These are phyloP conservation scores for Nycticryphes semicollaris DNA, from an alignment of 2,113 vertebrate species.

Conservation along the genomic window DNA sequence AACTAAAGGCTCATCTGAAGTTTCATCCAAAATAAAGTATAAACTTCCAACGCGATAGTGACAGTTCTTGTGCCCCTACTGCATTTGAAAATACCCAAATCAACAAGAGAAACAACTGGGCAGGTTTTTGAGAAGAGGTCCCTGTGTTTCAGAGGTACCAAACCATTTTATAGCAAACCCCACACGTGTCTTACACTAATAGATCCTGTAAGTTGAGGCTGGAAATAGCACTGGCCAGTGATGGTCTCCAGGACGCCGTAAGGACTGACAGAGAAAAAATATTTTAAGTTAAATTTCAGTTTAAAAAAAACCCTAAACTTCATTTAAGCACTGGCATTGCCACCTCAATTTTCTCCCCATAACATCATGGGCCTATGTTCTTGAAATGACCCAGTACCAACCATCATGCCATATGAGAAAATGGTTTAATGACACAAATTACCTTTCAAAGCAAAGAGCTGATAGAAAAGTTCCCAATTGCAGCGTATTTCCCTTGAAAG, in stretches of 20 bases:
- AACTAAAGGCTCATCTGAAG: neutral
- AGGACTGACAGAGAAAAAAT: neutral
- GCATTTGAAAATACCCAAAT: neutral
- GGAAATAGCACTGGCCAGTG: neutral
- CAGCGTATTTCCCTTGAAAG: neutral
- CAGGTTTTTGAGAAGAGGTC: neutral
- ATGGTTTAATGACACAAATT: neutral
- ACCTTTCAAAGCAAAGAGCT: neutral
- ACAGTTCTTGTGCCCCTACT: neutral
- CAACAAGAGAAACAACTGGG: neutral
- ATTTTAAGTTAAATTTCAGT: neutral
- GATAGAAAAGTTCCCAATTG: neutral
- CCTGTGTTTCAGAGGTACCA: neutral
- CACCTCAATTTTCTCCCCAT: neutral
- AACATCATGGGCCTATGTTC: neutral
- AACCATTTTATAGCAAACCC: neutral
- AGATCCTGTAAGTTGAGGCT: neutral
- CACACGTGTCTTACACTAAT: neutral
- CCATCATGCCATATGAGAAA: neutral
- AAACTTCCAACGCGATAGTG: neutral
- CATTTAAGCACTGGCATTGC: neutral
- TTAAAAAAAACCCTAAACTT: neutral
- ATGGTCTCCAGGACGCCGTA: neutral
- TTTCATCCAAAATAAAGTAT: neutral
- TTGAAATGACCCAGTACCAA: neutral